Conservation (phyloP, 92 coral and sea anemone species). For the Isaurus tuberculatus region DNA sequence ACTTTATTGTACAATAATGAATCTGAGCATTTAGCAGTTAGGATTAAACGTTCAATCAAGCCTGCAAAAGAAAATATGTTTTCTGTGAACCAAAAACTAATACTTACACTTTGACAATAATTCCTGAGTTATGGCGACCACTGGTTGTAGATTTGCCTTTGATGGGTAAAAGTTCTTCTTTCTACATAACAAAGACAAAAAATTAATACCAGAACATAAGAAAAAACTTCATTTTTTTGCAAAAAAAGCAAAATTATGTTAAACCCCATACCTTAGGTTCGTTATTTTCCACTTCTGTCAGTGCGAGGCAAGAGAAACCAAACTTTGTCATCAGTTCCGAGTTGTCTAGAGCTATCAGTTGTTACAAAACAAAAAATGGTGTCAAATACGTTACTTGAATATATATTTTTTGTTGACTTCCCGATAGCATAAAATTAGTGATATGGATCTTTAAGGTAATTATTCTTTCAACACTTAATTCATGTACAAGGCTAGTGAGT, state of each 20-base stretch:
- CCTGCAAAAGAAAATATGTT: too few species aligned
- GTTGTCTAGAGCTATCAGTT: constrained; percentile 82
- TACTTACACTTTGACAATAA: constrained; percentile 95
- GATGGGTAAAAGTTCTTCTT: constrained; percentile 50
- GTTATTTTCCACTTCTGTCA: constrained; percentile 69
- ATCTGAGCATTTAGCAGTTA: too few species aligned
- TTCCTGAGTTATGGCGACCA: constrained; percentile 54
- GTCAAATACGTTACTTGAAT: too few species aligned
- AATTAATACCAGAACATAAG: background rate
- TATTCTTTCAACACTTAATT: too few species aligned
- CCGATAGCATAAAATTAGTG: too few species aligned
- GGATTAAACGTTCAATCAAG: background rate
- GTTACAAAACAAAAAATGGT: background rate
- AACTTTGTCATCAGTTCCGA: constrained; percentile 86
- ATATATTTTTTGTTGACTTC: too few species aligned
- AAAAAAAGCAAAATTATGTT: background rate
- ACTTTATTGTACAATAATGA: too few species aligned
- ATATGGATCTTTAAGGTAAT: too few species aligned
- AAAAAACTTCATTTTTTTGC: background rate
- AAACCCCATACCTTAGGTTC: background rate
- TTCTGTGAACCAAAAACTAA: background rate
- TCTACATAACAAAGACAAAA: constrained; percentile 35
- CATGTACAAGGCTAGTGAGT: too few species aligned
- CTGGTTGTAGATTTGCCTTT: constrained; percentile 57
- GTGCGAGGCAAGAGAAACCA: constrained; percentile 84